A percentile compares a stretch with the other conserved stretches of the same genome.
These are phyloP conservation scores for Propithecus perrieri DNA, from an alignment of 2,797 vertebrate species.

Conservation along the genomic window DNA sequence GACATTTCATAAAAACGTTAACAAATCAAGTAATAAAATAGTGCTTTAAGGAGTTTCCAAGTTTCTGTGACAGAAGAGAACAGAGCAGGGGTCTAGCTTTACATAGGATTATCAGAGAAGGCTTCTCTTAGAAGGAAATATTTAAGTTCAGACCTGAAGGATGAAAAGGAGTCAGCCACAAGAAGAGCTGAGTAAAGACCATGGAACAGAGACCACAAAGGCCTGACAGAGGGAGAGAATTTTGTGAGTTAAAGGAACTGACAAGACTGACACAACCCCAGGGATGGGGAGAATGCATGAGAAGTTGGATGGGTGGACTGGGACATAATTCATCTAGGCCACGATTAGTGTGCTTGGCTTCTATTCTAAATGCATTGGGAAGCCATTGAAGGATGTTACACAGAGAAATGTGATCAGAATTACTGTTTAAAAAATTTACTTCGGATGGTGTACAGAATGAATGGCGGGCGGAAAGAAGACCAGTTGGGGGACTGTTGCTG, in stretches of 20 bases:
- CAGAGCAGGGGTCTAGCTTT: background rate
- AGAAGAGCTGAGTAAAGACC: background rate
- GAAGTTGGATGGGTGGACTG: background rate
- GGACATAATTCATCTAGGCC: background rate
- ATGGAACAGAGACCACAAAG: background rate
- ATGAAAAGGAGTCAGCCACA: background rate
- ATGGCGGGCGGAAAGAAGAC: background rate
- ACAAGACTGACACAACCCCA: background rate
- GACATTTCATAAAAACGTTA: background rate
- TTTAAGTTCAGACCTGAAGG: background rate
- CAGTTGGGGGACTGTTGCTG: background rate
- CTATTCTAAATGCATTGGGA: background rate
- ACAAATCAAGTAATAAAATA: background rate
- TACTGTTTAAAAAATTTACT: background rate
- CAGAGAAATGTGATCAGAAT: background rate
- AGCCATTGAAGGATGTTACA: background rate
- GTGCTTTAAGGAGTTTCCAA: background rate
- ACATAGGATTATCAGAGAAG: conserved; percentile 13
- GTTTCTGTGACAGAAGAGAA: background rate
- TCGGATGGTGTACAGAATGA: background rate
- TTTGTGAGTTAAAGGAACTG: background rate
- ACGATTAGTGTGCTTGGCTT: background rate
- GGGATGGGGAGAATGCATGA: fast-evolving
- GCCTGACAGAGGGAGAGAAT: background rate
- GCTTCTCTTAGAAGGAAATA: background rate